These are phyloP conservation scores for Anthoptus insignis DNA, from an alignment of 2,888 invertebrate species.

Conservation along the genomic window DNA sequence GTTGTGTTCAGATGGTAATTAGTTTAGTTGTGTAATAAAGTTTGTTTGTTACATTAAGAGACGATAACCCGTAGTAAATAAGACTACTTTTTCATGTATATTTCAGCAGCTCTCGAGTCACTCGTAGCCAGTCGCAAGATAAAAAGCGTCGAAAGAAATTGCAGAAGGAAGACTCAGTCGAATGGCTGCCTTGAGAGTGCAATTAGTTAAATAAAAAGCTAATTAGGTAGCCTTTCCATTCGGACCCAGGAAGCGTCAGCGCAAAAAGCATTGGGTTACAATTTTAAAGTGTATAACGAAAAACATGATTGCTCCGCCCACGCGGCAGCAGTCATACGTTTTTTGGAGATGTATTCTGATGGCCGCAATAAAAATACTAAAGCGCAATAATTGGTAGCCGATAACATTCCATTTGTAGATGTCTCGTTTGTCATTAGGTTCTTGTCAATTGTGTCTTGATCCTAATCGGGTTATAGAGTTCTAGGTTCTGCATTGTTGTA, in stretches of 20 bases:
- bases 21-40: no score
- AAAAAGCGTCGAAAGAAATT: conserved; percentile 32
- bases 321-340: background rate
- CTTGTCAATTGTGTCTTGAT: background rate
- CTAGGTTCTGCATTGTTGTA: background rate
- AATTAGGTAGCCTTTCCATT: conserved; percentile 72
- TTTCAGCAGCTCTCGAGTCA: conserved; percentile 3
- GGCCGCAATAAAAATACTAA: background rate
- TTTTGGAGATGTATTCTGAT: background rate
- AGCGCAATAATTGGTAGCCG: background rate
- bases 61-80: background rate
- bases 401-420: conserved; percentile 1
- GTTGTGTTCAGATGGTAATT: no score
- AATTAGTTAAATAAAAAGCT: conserved; percentile 72
- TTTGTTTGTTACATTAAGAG: conserved; percentile 1
- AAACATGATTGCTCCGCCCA: background rate
- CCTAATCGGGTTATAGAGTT: no score
- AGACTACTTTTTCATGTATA: conserved; percentile 6
- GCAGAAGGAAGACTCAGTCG: conserved; percentile 74
- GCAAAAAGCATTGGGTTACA: conserved; percentile 55
- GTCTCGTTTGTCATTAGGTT: background rate
- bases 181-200: conserved; percentile 76
- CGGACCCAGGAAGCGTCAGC: conserved; percentile 73
- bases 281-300: conserved; percentile 22
- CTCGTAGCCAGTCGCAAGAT: conserved; percentile 5